Percentiles rank a stretch among this genome's conserved stretches.
Conservation (phyloP, 2,888 invertebrate genomes). For the Drosophila macrothrix region DNA sequence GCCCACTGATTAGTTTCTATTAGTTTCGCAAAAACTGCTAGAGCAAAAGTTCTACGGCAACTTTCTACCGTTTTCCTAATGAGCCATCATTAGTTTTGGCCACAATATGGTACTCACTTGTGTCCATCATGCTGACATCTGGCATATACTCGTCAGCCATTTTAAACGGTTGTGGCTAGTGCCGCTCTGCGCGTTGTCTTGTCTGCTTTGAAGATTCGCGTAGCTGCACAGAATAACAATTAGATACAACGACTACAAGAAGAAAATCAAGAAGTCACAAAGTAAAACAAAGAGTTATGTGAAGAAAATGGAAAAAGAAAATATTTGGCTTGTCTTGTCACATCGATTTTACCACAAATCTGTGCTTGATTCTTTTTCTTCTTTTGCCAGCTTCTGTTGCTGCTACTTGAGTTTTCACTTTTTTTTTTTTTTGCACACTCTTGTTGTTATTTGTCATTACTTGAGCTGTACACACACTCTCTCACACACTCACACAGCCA, state of each 20-base stretch:
- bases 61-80: slow-evolving; percentile 23
- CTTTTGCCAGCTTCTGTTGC: slow-evolving; percentile 36
- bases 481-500: slow-evolving; percentile 1
- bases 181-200: slow-evolving; percentile 34
- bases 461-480: slow-evolving; percentile 29
- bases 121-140: slow-evolving; percentile 83
- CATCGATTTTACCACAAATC: slow-evolving; percentile 50
- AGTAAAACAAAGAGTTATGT: slow-evolving; percentile 1
- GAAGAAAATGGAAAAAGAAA: background rate
- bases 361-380: slow-evolving; percentile 22
- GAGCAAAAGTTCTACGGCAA: slow-evolving; percentile 3
- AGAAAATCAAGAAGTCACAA: background rate
- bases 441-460: slow-evolving; percentile 75
- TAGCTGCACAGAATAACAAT: slow-evolving; percentile 65
- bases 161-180: slow-evolving; percentile 67
- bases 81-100: slow-evolving; percentile 13
- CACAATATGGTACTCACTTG: slow-evolving; percentile 83
- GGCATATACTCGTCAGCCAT: slow-evolving; percentile 84
- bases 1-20: background rate
- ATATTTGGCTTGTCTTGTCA: slow-evolving; percentile 4
- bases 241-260: slow-evolving; percentile 37
- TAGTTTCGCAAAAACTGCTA: slow-evolving; percentile 1
- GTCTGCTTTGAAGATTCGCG: slow-evolving; percentile 38
- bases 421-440: slow-evolving; percentile 50
- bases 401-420: slow-evolving; percentile 27